Evolutionary conservation across 2,797 vertebrate species (phyloP).

Genomic region (Helicolenus hilgendorfi): DNA sequence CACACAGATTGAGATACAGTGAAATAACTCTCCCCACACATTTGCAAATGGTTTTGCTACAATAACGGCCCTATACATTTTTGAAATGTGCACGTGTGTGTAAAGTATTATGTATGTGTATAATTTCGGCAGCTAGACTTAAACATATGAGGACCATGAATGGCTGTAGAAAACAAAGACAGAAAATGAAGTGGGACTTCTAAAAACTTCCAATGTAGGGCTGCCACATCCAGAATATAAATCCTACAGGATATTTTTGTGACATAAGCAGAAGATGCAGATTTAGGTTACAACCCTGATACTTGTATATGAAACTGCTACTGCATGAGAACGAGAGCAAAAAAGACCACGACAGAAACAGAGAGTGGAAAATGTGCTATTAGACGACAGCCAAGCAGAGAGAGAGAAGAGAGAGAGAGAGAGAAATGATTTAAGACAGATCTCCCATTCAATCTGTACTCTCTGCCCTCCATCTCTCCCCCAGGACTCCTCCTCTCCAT

Average conservation of each 20-base stretch:
- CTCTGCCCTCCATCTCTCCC: slow-evolving; percentile 51
- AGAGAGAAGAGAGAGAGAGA: slow-evolving; percentile 7
- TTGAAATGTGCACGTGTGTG: too few species aligned
- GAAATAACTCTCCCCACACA: too few species aligned
- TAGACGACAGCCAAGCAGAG: slow-evolving; percentile 10
- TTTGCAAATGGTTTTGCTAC: too few species aligned
- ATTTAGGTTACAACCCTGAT: neutral
- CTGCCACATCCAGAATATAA: neutral
- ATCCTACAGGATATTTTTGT: neutral
- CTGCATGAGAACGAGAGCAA: neutral
- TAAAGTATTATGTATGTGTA: neutral
- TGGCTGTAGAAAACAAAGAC: neutral
- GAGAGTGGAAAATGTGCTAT: slow-evolving; percentile 2
- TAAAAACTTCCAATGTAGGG: neutral
- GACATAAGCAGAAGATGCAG: neutral
- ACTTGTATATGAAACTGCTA: neutral
- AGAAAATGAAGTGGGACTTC: rapidly evolving
- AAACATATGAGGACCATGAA: neutral
- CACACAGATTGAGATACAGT: too few species aligned
- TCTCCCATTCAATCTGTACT: slow-evolving; percentile 54
- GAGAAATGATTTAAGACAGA: slow-evolving; percentile 62
- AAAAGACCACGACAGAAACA: neutral
- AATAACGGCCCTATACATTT: rapidly evolving
- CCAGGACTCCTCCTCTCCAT: slow-evolving; percentile 32
- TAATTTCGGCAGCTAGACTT: neutral